Base-by-base conservation (phyloP, 2,888 invertebrate species). In the Lithodes maja region DNA sequence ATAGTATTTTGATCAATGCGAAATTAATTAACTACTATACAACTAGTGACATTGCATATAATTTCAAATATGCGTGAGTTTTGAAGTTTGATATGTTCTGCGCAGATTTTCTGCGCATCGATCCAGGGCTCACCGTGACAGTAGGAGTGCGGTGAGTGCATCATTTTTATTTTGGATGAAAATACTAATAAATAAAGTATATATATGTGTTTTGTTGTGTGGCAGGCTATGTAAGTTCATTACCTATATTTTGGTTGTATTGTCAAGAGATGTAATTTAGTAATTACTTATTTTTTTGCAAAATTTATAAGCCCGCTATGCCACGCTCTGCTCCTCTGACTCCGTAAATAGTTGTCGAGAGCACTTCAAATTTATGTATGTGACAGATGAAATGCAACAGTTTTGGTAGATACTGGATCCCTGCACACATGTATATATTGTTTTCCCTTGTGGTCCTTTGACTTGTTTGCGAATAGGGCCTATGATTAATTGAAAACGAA, bases 21-120 rank as follows among this genome's bases (percentile, higher is more conserved):
- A 33, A 33, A 33, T 33, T 33, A 33, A 33, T 33, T 33, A 33
- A 33, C 33, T 33, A 33, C 33, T 33, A 33, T 33, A 33, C 33
- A 33, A 33, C 33, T 33, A 33, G 12, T 61, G 61, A 61, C 61
- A 61, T 12, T 7, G 61, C 12, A 78, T 78, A 78, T 9, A 1
- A 49, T 49, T 52, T 12, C n/a, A 79, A 17, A 79, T 79, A 17
- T 54, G 54, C 17, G 54, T 79, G 54, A 79, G 52, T 17, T 71
- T 71, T 71, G 71, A 12, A 2, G 49, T 33, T 78, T 50, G n/a
- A 9, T 17, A 52, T 53, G 61, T 50, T 50, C 33, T 89, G 88
- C 88, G 88, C 88, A 85, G 52, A n/a, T 17, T 12, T 55, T 49
- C 85, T 89, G 88, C 88, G 88, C 88, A 89, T 89, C 88, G 81